phyloP scores from a whole-genome alignment of 2,888 invertebrate genomes.

The Sesia apiformis region DNA sequence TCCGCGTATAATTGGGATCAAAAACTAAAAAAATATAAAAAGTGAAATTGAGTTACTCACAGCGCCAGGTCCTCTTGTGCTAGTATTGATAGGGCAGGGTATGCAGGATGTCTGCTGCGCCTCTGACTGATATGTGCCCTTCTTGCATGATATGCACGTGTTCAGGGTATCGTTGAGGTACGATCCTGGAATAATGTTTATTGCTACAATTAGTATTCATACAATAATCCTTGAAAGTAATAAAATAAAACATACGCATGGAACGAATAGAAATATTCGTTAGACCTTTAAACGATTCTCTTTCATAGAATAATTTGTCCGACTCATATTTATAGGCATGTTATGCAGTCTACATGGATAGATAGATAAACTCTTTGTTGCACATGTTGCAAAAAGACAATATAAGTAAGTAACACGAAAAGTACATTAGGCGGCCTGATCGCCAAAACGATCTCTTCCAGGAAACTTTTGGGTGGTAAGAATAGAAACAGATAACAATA shows the following conservation, averaged over 20 bases:
- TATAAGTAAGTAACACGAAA: no score
- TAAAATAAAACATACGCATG: background rate
- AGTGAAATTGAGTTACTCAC: constrained; percentile 65
- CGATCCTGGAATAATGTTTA: constrained; percentile 72
- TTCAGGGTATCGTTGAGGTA: constrained; percentile 91
- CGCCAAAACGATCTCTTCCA: no score
- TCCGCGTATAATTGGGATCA: no score
- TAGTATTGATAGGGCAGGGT: constrained; percentile 92
- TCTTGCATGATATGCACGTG: constrained; percentile 89
- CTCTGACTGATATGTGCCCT: constrained; percentile 92
- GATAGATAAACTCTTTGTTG: no score
- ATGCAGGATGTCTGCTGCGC: constrained; percentile 90
- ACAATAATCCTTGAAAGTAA: background rate
- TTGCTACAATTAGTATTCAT: background rate
- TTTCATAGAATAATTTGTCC: no score
- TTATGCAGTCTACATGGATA: no score
- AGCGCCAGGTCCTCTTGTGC: constrained; percentile 87
- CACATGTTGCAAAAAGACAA: no score
- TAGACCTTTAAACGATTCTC: background rate
- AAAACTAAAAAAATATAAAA: no score
- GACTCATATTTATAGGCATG: no score
- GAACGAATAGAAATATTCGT: background rate
- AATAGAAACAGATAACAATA: no score
- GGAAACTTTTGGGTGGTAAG: no score
- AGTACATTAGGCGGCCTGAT: no score